These are phyloP conservation scores for Coboldia fuscipes DNA, from an alignment of 1,140 invertebrate species.

Conservation along the genomic window DNA sequence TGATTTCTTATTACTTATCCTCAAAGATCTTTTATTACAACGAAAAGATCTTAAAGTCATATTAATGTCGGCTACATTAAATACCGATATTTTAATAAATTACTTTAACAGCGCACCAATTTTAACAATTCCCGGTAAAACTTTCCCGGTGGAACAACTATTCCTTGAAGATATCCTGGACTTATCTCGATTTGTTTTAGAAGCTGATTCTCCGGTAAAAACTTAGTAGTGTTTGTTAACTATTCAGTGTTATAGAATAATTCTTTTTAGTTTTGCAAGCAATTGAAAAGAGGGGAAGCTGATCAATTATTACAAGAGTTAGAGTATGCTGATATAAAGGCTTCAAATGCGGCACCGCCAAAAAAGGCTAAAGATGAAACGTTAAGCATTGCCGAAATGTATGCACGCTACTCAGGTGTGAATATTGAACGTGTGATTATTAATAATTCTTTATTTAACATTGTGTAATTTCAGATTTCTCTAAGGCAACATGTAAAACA, in stretches of 20 bases:
- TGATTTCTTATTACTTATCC: constrained; percentile 60
- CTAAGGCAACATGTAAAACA: constrained; percentile 41
- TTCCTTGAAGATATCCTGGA: constrained; percentile 61
- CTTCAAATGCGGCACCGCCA: constrained; percentile 26
- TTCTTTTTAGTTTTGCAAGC: constrained; percentile 27
- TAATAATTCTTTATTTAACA: background rate
- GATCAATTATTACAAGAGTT: constrained; percentile 14
- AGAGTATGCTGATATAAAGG: constrained; percentile 34
- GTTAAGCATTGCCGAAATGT: constrained; percentile 36
- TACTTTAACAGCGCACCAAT: constrained; percentile 53
- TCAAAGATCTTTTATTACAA: constrained; percentile 45
- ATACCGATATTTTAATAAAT: constrained; percentile 51
- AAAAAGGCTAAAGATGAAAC: constrained; percentile 41
- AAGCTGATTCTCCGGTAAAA: constrained; percentile 34
- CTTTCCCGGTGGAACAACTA: constrained; percentile 58
- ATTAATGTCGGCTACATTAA: constrained; percentile 73
- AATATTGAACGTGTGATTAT: background rate
- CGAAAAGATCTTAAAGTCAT: constrained; percentile 58
- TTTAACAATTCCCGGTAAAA: constrained; percentile 53
- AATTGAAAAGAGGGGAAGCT: constrained; percentile 29
- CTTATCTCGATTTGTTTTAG: constrained; percentile 38
- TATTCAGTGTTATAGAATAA: background rate
- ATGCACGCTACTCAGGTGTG: constrained; percentile 31
- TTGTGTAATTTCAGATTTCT: constrained; percentile 23
- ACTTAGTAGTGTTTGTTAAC: background rate